Percentiles rank a stretch among this genome's conserved stretches.
phyloP scores from a whole-genome alignment of 2,797 vertebrate species.

The Hippoglossus hippoglossus region DNA sequence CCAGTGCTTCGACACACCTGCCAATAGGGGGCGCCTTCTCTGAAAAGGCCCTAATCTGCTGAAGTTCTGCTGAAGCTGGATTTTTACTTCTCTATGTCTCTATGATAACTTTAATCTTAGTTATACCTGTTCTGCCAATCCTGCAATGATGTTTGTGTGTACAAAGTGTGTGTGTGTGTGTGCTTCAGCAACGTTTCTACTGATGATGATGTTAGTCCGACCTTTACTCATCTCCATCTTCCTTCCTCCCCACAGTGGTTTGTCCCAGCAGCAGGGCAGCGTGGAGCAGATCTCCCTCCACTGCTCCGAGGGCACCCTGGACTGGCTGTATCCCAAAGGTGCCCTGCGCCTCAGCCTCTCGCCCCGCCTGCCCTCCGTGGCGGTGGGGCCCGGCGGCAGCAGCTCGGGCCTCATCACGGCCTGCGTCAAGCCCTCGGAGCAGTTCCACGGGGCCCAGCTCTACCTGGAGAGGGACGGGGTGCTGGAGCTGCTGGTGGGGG shows the following conservation, averaged over 20 bases:
- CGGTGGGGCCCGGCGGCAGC: slow-evolving; percentile 71
- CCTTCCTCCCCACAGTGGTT: slow-evolving; percentile 81
- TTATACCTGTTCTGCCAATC: no score
- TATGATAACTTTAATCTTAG: no score
- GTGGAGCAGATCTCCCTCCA: slow-evolving; percentile 92
- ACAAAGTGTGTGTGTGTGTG: no score
- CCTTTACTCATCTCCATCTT: slow-evolving; percentile 9
- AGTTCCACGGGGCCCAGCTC: slow-evolving; percentile 91
- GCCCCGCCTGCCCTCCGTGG: slow-evolving; percentile 80
- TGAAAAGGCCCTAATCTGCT: neutral
- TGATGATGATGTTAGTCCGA: slow-evolving; percentile 9
- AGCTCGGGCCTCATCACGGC: slow-evolving; percentile 84
- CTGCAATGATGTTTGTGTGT: no score
- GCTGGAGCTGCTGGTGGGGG: slow-evolving; percentile 90
- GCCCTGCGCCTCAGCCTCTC: slow-evolving; percentile 90
- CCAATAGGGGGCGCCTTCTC: slow-evolving; percentile 59
- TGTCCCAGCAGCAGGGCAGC: slow-evolving; percentile 90
- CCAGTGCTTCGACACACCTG: neutral
- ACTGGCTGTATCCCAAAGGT: slow-evolving; percentile 92
- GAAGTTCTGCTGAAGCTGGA: neutral
- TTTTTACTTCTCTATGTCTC: neutral
- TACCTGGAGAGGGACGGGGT: slow-evolving; percentile 89
- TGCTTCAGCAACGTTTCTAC: no score
- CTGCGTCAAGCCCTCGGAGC: slow-evolving; percentile 87
- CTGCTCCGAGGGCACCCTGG: slow-evolving; percentile 90